Conservation (phyloP, 2,797 vertebrate species). For the Triplophysa yarkandensis region DNA sequence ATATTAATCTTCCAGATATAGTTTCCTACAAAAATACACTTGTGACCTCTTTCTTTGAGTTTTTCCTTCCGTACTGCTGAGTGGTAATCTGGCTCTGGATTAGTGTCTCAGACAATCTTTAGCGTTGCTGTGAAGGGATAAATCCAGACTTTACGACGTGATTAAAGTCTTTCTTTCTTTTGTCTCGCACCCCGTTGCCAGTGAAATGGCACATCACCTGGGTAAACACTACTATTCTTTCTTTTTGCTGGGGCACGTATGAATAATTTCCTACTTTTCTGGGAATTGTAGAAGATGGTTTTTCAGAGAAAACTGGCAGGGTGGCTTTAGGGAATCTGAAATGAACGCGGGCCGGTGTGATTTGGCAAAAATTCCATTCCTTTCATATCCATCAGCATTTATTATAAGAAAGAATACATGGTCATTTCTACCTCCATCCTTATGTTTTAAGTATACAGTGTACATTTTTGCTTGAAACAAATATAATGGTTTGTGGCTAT, state of each 20-base stretch:
- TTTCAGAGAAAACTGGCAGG: conserved; percentile 56
- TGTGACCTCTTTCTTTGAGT: conserved; percentile 1
- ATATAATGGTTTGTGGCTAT: neutral
- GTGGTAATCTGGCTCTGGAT: conserved; percentile 24
- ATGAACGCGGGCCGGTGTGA: conserved; percentile 52
- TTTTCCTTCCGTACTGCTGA: neutral
- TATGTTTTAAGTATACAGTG: neutral
- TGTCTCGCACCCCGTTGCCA: neutral
- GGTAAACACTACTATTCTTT: conserved; percentile 41
- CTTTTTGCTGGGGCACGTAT: conserved; percentile 42
- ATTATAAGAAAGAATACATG: conserved; percentile 6
- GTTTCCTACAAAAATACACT: conserved; percentile 17
- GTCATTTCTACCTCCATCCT: conserved; percentile 3
- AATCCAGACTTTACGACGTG: conserved; percentile 39
- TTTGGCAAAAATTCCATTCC: conserved; percentile 56
- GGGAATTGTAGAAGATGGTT: conserved; percentile 57
- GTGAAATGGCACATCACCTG: conserved; percentile 20
- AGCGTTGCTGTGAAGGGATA: conserved; percentile 35
- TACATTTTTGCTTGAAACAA: neutral
- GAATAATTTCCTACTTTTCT: conserved; percentile 60
- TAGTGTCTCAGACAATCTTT: conserved; percentile 30
- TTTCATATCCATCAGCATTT: conserved; percentile 31
- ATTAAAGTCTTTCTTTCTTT: conserved; percentile 37
- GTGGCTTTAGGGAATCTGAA: conserved; percentile 62
- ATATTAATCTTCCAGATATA: conserved; percentile 10